A percentile compares a stretch with the other conserved stretches of the same genome.
Evolutionary conservation across 1,140 invertebrate species (phyloP).

Genomic region (Aphelenchoides avenae): DNA sequence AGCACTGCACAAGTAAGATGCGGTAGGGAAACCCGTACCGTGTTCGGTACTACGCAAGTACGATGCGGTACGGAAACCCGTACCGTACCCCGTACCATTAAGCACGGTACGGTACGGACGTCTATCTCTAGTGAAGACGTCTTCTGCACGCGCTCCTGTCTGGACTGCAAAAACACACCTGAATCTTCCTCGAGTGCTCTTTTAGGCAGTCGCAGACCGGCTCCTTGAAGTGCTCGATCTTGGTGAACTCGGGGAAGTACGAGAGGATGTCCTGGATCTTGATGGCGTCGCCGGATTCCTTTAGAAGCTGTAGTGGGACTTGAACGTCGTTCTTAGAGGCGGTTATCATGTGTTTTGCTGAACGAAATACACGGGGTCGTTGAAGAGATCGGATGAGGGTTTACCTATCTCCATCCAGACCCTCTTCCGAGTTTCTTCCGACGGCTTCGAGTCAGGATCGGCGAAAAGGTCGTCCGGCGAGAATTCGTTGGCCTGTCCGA

Average conservation of each 20-base stretch:
- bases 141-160: no score
- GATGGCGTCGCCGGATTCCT: slow-evolving; percentile 75
- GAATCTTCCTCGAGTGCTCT: slow-evolving; percentile 38
- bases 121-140: no score
- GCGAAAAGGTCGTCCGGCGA: no score
- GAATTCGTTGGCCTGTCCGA: no score
- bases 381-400: slow-evolving; percentile 23
- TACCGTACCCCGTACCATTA: no score
- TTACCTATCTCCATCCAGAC: slow-evolving; percentile 89
- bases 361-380: slow-evolving; percentile 3
- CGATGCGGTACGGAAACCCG: no score
- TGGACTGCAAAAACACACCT: no score
- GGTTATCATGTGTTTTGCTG: slow-evolving; percentile 38
- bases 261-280: slow-evolving; percentile 95
- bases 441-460: no score
- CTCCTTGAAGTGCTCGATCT: slow-evolving; percentile 89
- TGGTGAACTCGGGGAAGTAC: slow-evolving; percentile 94
- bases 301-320: slow-evolving; percentile 65
- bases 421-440: slow-evolving; percentile 73
- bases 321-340: slow-evolving; percentile 15
- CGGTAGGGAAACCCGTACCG: no score
- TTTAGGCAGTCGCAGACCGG: slow-evolving; percentile 43
- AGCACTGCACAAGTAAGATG: no score
- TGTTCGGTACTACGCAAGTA: no score
- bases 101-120: no score